Percentiles rank a stretch among this genome's conserved stretches.
Evolutionary conservation across 1,140 invertebrate species (phyloP).

Genomic region (Rhysida immarginata): DNA sequence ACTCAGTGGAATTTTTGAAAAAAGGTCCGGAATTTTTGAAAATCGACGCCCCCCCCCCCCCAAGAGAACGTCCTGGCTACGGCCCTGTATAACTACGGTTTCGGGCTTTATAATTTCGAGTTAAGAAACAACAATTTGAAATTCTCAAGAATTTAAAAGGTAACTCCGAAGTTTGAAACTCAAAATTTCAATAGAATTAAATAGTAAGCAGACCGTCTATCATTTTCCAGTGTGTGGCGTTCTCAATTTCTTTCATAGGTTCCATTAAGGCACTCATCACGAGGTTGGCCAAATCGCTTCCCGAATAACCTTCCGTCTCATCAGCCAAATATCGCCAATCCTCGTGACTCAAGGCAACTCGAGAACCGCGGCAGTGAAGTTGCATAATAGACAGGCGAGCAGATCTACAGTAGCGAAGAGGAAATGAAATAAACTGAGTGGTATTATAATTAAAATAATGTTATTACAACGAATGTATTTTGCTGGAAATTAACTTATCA

Average conservation of each 20-base stretch:
- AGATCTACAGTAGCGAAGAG: constrained; percentile 18
- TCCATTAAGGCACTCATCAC: constrained; percentile 35
- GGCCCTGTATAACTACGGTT: neutral
- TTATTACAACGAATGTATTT: too few relatives aligned
- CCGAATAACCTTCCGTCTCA: constrained; percentile 37
- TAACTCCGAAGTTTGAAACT: too few relatives aligned
- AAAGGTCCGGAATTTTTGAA: too few relatives aligned
- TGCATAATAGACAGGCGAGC: constrained; percentile 25
- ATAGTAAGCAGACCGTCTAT: constrained; percentile 16
- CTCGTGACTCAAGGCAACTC: constrained; percentile 17
- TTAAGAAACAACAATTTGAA: too few relatives aligned
- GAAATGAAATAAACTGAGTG: too few relatives aligned
- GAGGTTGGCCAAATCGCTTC: constrained; percentile 39
- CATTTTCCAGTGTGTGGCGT: constrained; percentile 22
- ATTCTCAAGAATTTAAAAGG: too few relatives aligned
- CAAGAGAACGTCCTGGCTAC: neutral
- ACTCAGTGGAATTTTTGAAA: too few relatives aligned
- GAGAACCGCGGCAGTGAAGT: constrained; percentile 20
- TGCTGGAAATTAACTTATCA: constrained; percentile 24
- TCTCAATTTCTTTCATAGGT: constrained; percentile 35
- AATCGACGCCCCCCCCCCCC: too few relatives aligned
- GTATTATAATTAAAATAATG: too few relatives aligned
- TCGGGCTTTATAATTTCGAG: too few relatives aligned
- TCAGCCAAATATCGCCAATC: constrained; percentile 32
- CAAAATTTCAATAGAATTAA: neutral